Percentiles rank a stretch among this genome's conserved stretches.
These are phyloP conservation scores for Clinocottus analis DNA, from an alignment of 2,113 vertebrate species.

Conservation along the genomic window DNA sequence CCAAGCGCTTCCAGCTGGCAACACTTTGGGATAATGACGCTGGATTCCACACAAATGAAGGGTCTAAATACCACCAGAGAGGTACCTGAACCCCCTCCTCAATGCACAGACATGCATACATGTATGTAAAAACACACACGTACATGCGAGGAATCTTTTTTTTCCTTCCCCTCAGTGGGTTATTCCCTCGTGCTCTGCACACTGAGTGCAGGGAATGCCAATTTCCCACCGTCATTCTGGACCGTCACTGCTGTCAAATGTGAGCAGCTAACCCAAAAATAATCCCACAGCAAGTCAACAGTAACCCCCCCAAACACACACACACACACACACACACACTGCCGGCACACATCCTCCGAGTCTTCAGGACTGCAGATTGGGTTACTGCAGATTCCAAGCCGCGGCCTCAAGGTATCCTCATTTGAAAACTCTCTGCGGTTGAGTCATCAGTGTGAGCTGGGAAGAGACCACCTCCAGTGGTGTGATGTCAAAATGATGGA, in stretches of 20 bases:
- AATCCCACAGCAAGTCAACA: conserved; percentile 57
- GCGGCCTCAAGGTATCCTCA: conserved; percentile 67
- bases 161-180: conserved; percentile 23
- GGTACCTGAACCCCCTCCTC: conserved; percentile 75
- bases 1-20: conserved; percentile 83
- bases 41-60: conserved; percentile 84
- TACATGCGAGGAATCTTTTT: conserved; percentile 34
- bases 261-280: conserved; percentile 51
- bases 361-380: conserved; percentile 58
- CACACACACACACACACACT: conserved; percentile 29
- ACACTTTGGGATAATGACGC: conserved; percentile 82
- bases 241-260: conserved; percentile 57
- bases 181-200: conserved; percentile 52
- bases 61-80: conserved; percentile 79
- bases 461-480: conserved; percentile 66
- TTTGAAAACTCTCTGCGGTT: conserved; percentile 55
- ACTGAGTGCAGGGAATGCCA: conserved; percentile 44
- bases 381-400: conserved; percentile 62
- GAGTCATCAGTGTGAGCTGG: conserved; percentile 60
- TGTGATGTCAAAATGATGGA: conserved; percentile 70
- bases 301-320: neutral
- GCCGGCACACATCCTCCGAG: conserved; percentile 51
- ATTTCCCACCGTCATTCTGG: conserved; percentile 56
- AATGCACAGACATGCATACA: conserved; percentile 65
- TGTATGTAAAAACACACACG: conserved; percentile 47